phyloP scores from a whole-genome alignment of 2,797 vertebrate species.

The Epinephelus coioides region DNA sequence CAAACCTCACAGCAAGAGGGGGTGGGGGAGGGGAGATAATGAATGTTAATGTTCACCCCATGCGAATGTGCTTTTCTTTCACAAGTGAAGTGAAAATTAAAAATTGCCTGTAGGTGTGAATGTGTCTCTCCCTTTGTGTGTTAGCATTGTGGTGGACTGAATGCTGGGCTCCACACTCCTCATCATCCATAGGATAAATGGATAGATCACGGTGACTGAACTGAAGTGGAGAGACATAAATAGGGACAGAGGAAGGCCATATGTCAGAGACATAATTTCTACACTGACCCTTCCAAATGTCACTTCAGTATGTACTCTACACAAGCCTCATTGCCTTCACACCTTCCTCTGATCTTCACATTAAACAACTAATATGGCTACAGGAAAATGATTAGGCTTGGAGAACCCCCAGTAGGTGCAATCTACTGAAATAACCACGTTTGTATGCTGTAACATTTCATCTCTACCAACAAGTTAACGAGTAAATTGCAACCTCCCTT shows the following conservation, averaged over 20 bases:
- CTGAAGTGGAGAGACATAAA: not conserved
- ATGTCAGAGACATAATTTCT: not conserved
- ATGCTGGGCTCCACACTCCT: not conserved
- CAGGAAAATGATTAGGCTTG: not conserved
- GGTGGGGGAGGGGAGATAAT: not conserved
- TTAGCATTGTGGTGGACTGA: not conserved
- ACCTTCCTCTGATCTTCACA: not conserved
- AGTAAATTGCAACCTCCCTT: slow-evolving; percentile 26
- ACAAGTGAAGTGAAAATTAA: not conserved
- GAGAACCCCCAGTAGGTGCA: not conserved
- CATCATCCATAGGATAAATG: not conserved
- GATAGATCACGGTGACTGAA: not conserved
- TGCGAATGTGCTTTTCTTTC: not conserved
- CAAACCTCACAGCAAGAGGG: not conserved
- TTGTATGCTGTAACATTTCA: not conserved
- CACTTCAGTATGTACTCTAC: not conserved
- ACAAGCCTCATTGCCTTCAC: not conserved
- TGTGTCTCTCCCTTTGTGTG: not conserved
- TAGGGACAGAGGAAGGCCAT: not conserved
- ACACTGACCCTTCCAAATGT: slow-evolving; percentile 5
- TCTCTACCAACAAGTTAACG: slow-evolving; percentile 29
- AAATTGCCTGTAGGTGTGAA: not conserved
- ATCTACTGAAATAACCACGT: not conserved
- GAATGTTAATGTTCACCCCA: not conserved
- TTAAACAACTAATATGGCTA: no score